Evolutionary conservation across 2,113 vertebrate genomes (phyloP), one percentile per base, ranked within the genome.

Genomic region (Trichechus manatus): DNA sequence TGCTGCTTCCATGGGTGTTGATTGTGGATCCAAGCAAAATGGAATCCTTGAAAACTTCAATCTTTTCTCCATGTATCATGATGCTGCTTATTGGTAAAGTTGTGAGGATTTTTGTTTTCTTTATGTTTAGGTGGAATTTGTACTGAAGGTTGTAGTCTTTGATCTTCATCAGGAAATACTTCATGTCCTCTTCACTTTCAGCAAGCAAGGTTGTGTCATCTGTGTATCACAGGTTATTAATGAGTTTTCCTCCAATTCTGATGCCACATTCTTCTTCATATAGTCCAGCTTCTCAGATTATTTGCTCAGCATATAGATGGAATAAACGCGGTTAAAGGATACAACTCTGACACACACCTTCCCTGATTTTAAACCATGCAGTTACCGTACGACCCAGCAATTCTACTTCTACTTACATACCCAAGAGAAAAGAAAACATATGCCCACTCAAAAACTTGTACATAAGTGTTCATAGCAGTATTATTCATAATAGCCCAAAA

Each of bases 381-480:
- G 29, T 74, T 77, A 23, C 11, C 53, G 33, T 36, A 36, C n/a
- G 77, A 77, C 78, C 22, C 33, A 85, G 42, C 0, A 79, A 33
- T 22, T 36, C 8, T 4, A 78, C 29, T 82, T 31, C 44, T 92
- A 9, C 11, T 3, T n/a, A 53, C 33, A 86, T 15, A 53, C 1
- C 39, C 5, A 44, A 47, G 23, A 82, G 44, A 84, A 66, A 53
- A 63, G 5, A 61, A 56, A 84, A 22, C 14, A 36, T 36, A 56
- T 15, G 0, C 11, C 74, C 39, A 29, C 25, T 39, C 44, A n/a
- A n/a, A 81, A 42, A 50, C 36, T 63, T 82, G 29, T 2, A 9
- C 0, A 3, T 14, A 13, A 1, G n/a, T 14, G 0, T 23, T 86
- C 44, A 66, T 3, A 82, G 33, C 17, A 87, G 39, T 19, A 42